Evolutionary conservation across 2,113 vertebrate genomes (phyloP).

Genomic region (Nothobranchius kuhntae): DNA sequence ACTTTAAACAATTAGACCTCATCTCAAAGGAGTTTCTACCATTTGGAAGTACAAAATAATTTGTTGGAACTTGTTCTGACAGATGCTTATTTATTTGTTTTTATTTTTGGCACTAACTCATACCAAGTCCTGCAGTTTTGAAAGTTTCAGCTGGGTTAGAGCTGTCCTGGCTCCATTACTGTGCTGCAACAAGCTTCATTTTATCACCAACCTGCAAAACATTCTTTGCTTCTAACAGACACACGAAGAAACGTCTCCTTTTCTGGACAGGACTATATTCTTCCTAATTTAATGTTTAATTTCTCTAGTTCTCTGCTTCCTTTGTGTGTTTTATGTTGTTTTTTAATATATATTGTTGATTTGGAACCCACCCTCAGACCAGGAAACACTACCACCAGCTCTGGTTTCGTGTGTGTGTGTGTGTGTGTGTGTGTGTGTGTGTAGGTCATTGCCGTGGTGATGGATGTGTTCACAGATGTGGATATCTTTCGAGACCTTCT

Average conservation of each 20-base stretch:
- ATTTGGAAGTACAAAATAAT: not conserved
- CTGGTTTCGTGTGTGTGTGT: constrained; percentile 37
- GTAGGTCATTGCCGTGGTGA: constrained; percentile 93
- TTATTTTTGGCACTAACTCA: not conserved
- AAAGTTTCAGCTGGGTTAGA: not conserved
- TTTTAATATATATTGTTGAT: constrained; percentile 16
- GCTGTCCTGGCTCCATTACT: constrained; percentile 1
- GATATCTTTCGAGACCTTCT: constrained; percentile 97
- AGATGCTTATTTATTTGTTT: not conserved
- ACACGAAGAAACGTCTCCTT: not conserved
- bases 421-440: constrained; percentile 26
- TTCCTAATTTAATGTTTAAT: constrained; percentile 5
- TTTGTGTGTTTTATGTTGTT: not conserved
- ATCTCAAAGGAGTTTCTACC: not conserved
- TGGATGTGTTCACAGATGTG: constrained; percentile 96
- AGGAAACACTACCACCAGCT: constrained; percentile 50
- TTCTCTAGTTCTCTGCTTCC: constrained; percentile 18
- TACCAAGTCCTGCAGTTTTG: constrained; percentile 4
- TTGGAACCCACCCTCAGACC: constrained; percentile 18
- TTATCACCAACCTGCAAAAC: constrained; percentile 35
- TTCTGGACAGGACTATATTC: not conserved
- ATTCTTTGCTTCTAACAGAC: constrained; percentile 5
- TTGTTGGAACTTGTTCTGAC: not conserved
- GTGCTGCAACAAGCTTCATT: constrained; percentile 26
- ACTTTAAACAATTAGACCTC: not conserved